Percentiles rank a stretch among this genome's conserved stretches.
Conservation (phyloP, 2,888 invertebrate species). For the Drosophila niveifrons region DNA sequence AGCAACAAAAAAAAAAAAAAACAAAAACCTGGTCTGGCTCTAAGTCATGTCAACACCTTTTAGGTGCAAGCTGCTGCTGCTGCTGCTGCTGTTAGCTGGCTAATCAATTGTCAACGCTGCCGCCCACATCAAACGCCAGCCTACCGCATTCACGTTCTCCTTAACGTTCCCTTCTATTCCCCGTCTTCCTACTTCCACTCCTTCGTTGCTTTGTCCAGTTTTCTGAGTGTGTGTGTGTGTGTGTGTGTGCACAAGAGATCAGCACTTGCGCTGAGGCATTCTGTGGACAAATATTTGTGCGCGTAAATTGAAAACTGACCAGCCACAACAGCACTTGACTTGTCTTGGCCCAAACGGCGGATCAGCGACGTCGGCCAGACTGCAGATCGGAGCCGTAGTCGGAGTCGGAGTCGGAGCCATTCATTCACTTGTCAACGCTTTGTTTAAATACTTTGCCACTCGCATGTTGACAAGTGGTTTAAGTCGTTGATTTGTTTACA, state of each 20-base stretch:
- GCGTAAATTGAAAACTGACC: slow-evolving; percentile 81
- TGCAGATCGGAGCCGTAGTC: slow-evolving; percentile 3
- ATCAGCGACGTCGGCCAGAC: slow-evolving; percentile 10
- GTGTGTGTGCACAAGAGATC: slow-evolving; percentile 74
- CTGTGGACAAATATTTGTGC: slow-evolving; percentile 78
- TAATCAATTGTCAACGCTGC: slow-evolving; percentile 80
- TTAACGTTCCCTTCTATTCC: too few species aligned
- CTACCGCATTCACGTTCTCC: slow-evolving; percentile 24
- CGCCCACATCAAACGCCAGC: slow-evolving; percentile 78
- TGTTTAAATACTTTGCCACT: slow-evolving; percentile 81
- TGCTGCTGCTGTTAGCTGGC: slow-evolving; percentile 49
- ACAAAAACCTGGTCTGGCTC: slow-evolving; percentile 25
- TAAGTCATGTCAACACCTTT: slow-evolving; percentile 67
- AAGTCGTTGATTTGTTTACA: slow-evolving; percentile 81
- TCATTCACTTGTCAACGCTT: slow-evolving; percentile 79
- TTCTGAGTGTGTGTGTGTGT: too few species aligned
- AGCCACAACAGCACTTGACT: slow-evolving; percentile 78
- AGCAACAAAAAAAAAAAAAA: too few species aligned
- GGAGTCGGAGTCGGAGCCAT: slow-evolving; percentile 37
- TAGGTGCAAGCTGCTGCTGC: slow-evolving; percentile 45
- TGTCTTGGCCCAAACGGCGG: slow-evolving; percentile 38
- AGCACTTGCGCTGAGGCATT: slow-evolving; percentile 80
- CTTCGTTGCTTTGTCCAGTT: slow-evolving; percentile 30
- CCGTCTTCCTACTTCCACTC: not conserved
- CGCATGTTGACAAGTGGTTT: slow-evolving; percentile 81